These are phyloP conservation scores for Chymomyza costata DNA, from an alignment of 1,140 invertebrate genomes.

Conservation along the genomic window DNA sequence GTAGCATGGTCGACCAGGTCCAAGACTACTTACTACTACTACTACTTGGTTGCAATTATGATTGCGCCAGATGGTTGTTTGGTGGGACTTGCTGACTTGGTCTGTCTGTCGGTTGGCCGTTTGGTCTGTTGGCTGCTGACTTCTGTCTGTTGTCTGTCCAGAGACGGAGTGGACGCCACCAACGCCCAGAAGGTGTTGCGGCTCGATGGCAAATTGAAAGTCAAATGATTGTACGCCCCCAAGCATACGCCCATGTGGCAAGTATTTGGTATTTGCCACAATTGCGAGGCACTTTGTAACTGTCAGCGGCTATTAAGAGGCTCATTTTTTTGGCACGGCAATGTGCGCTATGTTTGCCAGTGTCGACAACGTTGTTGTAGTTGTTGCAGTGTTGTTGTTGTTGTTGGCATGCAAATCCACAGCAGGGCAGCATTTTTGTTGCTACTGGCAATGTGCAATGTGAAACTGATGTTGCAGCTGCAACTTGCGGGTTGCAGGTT, in stretches of 20 bases:
- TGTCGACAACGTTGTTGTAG: slow-evolving; percentile 1
- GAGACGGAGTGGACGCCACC: no score
- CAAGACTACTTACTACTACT: slow-evolving; percentile 23
- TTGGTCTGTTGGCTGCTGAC: slow-evolving; percentile 20
- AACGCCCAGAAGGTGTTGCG: slow-evolving; percentile 65
- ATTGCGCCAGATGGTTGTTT: slow-evolving; percentile 28
- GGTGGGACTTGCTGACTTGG: no score
- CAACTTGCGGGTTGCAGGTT: not conserved
- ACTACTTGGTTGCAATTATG: slow-evolving; percentile 59
- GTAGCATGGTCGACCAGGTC: not conserved
- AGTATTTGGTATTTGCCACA: slow-evolving; percentile 52
- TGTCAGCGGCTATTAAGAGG: slow-evolving; percentile 73
- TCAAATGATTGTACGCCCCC: slow-evolving; percentile 53
- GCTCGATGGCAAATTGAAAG: slow-evolving; percentile 61
- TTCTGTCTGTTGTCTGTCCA: slow-evolving; percentile 17
- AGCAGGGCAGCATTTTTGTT: slow-evolving; percentile 30
- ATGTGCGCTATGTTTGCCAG: no score
- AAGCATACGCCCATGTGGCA: slow-evolving; percentile 47
- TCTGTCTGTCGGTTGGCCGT: slow-evolving; percentile 13
- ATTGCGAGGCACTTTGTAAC: slow-evolving; percentile 74
- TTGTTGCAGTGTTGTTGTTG: not conserved
- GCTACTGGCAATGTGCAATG: slow-evolving; percentile 7
- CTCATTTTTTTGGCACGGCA: slow-evolving; percentile 59
- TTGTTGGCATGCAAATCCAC: slow-evolving; percentile 27
- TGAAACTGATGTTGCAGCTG: slow-evolving; percentile 3